Base-by-base conservation (phyloP, 2,113 vertebrate species). In the Beaufortia kweichowensis region DNA sequence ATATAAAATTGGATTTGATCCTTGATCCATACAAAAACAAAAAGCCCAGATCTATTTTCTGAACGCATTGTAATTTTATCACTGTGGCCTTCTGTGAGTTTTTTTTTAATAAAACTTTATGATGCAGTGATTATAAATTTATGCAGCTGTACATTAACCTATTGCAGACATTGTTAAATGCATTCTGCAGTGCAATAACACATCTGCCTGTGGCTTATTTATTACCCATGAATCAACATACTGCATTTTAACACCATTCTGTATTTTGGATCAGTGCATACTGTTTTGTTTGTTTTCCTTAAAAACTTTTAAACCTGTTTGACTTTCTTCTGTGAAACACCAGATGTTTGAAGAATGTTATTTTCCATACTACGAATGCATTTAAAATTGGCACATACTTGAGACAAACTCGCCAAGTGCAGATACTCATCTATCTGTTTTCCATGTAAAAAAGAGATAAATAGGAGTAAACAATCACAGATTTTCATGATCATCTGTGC, bases 11-110 rank as follows among this genome's bases (percentile, higher is more conserved):
- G 33, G 17, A 66, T 61, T 10, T n/a, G 11, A n/a, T 64, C 59
- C 43, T 56, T n/a, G 11, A 26, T 71, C 59, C 56, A 29, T 11
- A 65, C 39, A 55, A 7, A n/a, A 9, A 21, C 17, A 21, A 63
- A 15, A 39, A 14, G 41, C 43, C 43, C 19, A 2, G n/a, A 65
- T 71, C 53, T 48, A 23, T 63, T 63, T 77, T 2, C 50, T 53
- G 29, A 70, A 28, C 23, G 46, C 8, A 64, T 29, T 41, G 61
- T 46, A 17, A 73, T 57, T 46, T 21, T 55, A 78, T 55, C 48
- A 48, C 15, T 15, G 2, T n/a, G 35, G 19, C 19, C 48, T 21
- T 8, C 48, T 53, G 48, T 53, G 48, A 53, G 48, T 21, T 21
- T 21, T 53, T 53, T 8, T 53, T 53, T 8, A 50, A n/a, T 50